Base-by-base conservation (phyloP, 2,888 invertebrate species). In the Prosapia bicincta region DNA sequence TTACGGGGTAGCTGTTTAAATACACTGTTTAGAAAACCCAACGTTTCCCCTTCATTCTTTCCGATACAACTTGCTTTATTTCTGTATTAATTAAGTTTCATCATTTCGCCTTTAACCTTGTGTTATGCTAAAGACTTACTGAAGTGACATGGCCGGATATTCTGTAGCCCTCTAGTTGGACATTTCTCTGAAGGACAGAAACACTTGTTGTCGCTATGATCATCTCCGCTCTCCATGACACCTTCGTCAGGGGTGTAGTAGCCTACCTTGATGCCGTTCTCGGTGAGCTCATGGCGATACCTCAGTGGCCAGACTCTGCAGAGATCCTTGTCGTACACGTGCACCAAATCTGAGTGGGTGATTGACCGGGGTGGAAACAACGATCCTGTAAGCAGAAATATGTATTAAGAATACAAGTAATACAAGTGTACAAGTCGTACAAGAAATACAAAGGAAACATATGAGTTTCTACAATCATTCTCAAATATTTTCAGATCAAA, bases 121-220 rank as follows among this genome's bases (percentile, higher is more conserved):
- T n/a, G n/a, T n/a, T n/a, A n/a, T 73, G 24, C 2, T 28, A 54
- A 75, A 72, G 30, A 84, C 89, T 88, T 83, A 93, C 95, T 93
- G 83, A 91, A 95, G 84, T 95, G 95, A 81, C 95, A 96, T 0
- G 94, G 94, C 80, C 94, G 93, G 79, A 96, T 94, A 82, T 94
- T 93, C 84, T 95, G 95, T 28, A 96, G 84, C 0, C 96, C 96
- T 78, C 88, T 88, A 0, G 91, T 89, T 0, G 94, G 90, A 80
- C 93, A 93, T 74, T 86, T 88, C 70, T 87, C 86, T 0, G 91
- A 91, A 10, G 90, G 90, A 82, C 93, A 93, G 83, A 89, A 94
- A 81, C 96, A 96, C 80, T 90, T 89, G 84, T 93, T 93, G 69
- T 91, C 90, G 0, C 89, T 88, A 78, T 91, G 89, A 38, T 89